Percentiles rank a stretch among this genome's conserved stretches.
Evolutionary conservation across 2,797 vertebrate species (phyloP).

Genomic region (Aselliscus stoliczkanus): DNA sequence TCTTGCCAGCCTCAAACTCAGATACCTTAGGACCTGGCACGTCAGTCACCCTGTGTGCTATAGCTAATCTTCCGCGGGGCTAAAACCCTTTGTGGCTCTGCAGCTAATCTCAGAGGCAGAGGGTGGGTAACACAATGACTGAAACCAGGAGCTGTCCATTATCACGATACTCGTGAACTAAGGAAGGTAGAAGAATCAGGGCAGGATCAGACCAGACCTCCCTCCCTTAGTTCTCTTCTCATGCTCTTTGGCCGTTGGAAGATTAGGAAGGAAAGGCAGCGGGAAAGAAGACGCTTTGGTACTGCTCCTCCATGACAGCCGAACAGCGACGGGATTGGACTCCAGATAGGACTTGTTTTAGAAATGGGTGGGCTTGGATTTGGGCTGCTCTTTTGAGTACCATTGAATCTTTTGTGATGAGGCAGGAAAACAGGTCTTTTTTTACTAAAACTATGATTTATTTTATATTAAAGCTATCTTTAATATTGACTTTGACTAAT

Average conservation of each 20-base stretch:
- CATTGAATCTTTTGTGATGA: background rate
- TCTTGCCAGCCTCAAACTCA: background rate
- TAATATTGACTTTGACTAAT: too few relatives aligned
- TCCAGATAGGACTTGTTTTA: background rate
- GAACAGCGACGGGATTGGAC: background rate
- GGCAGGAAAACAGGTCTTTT: background rate
- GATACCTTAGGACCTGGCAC: background rate
- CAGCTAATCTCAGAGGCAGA: background rate
- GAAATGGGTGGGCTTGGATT: background rate
- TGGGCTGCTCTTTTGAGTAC: background rate
- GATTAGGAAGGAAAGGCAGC: background rate
- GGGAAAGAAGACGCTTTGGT: background rate
- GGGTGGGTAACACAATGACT: too few relatives aligned
- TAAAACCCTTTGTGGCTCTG: background rate
- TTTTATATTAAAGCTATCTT: background rate
- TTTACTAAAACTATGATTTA: background rate
- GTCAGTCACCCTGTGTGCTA: background rate
- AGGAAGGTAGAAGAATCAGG: background rate
- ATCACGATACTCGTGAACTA: rapidly evolving
- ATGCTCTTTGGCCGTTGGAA: background rate
- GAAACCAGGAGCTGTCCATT: background rate
- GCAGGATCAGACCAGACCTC: background rate
- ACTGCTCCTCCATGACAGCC: background rate
- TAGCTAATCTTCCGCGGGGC: background rate
- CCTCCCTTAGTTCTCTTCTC: background rate